Base-by-base conservation (phyloP, 2,113 vertebrate genomes). In the Leptobrachium ailaonicum region DNA sequence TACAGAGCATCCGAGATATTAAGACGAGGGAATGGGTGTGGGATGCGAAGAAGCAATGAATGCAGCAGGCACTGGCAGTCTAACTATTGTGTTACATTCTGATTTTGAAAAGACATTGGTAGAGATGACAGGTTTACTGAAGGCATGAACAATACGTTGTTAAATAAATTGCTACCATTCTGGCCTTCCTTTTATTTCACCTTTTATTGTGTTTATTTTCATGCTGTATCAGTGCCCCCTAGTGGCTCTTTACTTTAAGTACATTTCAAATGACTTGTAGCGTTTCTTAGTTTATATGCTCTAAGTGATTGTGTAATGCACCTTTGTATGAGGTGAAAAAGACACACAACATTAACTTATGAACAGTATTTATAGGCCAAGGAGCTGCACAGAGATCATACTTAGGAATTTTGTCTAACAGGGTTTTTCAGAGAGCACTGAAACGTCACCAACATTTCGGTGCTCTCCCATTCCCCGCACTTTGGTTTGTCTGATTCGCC, bases 201-300 rank as follows among this genome's bases (percentile, higher is more conserved):
- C 66, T 50, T 62, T 58, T 47, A 47, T 62, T 75, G 66, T 50
- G 13, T 10, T 60, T 3, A 7, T 62, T 60, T 62, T 11, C 9
- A 47, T 75, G 79, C 72, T 87, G 85, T 80, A 88, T 84, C 86
- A 90, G 87, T 92, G 92, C 89, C 92, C 90, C 91, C 93, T 85
- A 88, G 91, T 82, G 91, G 89, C 77, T n/a, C 83, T 6, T 6
- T 0, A 4, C 2, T 67, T 83, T 64, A 90, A 88, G 71, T 75
- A 40, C 83, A 82, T 42, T 62, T 54, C 40, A 2, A 13, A 47
- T 11, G 0, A n/a, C 1, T 63, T 12, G 3, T 12, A 60, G 13
- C 13, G 56, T 11, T 50, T 50, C 8, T 4, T 50, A 50, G 4
- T 50, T 50, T 50, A 8, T 50, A 8, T 50, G 8, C 47, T 4